phyloP scores from a whole-genome alignment of 2,797 vertebrate genomes.

The Serranus cabrilla region DNA sequence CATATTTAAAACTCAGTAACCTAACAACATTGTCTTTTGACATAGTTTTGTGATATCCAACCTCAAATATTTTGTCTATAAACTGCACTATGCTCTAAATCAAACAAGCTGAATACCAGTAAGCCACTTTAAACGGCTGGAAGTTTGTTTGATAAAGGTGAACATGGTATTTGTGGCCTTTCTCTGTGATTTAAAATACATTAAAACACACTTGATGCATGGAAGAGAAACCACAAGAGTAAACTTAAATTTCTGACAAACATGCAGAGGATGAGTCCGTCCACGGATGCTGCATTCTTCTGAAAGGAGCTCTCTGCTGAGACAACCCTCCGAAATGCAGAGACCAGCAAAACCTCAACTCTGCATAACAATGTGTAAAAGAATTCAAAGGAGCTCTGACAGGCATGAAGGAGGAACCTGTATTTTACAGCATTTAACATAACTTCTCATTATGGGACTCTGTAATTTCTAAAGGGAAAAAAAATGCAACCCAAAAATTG shows the following conservation, averaged over 20 bases:
- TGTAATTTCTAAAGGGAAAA: slow-evolving; percentile 80
- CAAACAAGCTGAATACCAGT: slow-evolving; percentile 21
- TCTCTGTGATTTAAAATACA: slow-evolving; percentile 63
- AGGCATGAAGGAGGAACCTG: slow-evolving; percentile 81
- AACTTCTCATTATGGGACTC: slow-evolving; percentile 86
- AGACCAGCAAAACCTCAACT: slow-evolving; percentile 80
- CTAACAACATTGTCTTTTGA: not conserved
- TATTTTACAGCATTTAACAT: slow-evolving; percentile 88
- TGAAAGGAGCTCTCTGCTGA: slow-evolving; percentile 59
- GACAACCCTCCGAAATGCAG: slow-evolving; percentile 66
- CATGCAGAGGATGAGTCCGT: slow-evolving; percentile 50
- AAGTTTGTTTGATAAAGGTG: slow-evolving; percentile 43
- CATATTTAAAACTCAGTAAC: slow-evolving; percentile 19
- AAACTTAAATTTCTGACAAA: slow-evolving; percentile 50
- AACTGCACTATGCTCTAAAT: slow-evolving; percentile 1
- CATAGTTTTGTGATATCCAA: not conserved
- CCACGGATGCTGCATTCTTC: slow-evolving; percentile 52
- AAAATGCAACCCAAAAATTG: slow-evolving; percentile 70
- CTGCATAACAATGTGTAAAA: slow-evolving; percentile 86
- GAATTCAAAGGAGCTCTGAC: slow-evolving; percentile 79
- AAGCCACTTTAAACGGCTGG: slow-evolving; percentile 18
- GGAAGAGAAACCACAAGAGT: slow-evolving; percentile 65
- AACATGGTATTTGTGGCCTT: slow-evolving; percentile 53
- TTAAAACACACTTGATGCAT: slow-evolving; percentile 64
- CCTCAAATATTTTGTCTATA: slow-evolving; percentile 6